Percentiles rank a stretch among this genome's conserved stretches.
Conservation (phyloP, 2,797 vertebrate species). For the Helarctos malayanus region DNA sequence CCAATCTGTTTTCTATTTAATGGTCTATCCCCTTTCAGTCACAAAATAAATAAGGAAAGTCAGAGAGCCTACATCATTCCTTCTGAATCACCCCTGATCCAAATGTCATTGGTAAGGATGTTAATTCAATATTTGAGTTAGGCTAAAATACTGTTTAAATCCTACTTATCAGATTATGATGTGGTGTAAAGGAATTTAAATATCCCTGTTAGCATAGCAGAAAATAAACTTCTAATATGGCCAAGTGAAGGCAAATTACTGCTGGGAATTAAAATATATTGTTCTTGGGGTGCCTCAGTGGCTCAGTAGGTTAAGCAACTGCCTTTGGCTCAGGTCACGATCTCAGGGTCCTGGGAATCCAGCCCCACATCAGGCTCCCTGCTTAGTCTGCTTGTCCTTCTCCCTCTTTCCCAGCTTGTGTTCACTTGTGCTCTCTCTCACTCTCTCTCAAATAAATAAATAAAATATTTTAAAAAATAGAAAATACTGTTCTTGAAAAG, state of each 20-base stretch:
- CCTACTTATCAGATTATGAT: constrained; percentile 27
- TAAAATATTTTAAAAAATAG: too few relatives aligned
- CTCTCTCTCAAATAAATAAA: too few relatives aligned
- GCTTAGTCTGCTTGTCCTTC: too few relatives aligned
- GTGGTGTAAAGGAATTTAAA: not conserved
- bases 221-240: not conserved
- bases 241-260: constrained; percentile 15
- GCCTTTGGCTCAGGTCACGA: too few relatives aligned
- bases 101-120: constrained; percentile 59
- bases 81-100: constrained; percentile 64
- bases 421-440: too few relatives aligned
- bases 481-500: not conserved
- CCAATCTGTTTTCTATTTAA: constrained; percentile 66
- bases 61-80: not conserved
- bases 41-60: constrained; percentile 75
- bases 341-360: too few relatives aligned
- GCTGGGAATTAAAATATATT: constrained; percentile 1
- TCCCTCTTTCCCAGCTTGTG: too few relatives aligned
- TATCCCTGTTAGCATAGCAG: not conserved
- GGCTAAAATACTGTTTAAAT: constrained; percentile 50
- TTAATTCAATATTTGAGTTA: constrained; percentile 69
- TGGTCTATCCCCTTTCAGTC: not conserved
- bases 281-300: not conserved
- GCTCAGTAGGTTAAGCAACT: too few relatives aligned
- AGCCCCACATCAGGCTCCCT: too few relatives aligned